A percentile compares a stretch with the other conserved stretches of the same genome.
Conservation (phyloP, 2,888 invertebrate genomes). For the Ochropleura plecta region DNA sequence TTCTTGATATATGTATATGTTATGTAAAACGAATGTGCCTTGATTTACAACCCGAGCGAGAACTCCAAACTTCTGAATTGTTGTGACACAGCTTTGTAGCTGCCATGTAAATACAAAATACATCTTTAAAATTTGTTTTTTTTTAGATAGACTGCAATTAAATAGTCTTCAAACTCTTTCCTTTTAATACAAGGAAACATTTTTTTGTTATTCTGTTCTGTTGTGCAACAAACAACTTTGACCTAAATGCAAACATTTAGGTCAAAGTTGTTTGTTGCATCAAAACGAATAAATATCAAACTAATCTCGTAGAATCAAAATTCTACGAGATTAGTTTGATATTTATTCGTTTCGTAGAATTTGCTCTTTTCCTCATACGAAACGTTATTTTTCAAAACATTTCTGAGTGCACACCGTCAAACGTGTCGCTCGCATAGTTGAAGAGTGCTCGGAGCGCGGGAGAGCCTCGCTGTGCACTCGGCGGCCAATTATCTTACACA, state of each 20-base stretch:
- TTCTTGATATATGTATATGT: slow-evolving; percentile 1
- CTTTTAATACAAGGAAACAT: not conserved
- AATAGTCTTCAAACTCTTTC: not conserved
- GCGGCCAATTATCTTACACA: slow-evolving; percentile 8
- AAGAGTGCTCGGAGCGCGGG: slow-evolving; percentile 22
- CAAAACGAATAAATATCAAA: no score
- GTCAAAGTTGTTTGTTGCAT: no score
- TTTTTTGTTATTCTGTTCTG: not conserved
- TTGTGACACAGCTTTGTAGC: not conserved
- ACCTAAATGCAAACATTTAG: no score
- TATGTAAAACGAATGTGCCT: not conserved
- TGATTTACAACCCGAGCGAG: not conserved
- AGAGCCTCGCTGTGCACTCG: not conserved
- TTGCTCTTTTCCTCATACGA: not conserved
- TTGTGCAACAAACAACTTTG: not conserved
- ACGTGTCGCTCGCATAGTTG: slow-evolving; percentile 9
- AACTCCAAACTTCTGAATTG: not conserved
- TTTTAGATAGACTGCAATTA: not conserved
- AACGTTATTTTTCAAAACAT: not conserved
- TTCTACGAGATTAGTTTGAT: no score
- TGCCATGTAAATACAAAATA: not conserved
- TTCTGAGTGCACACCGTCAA: not conserved
- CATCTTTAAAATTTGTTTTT: not conserved
- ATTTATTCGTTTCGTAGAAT: not conserved
- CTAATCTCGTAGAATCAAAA: no score